phyloP scores from a whole-genome alignment of 2,113 vertebrate genomes.

The Bos javanicus region DNA sequence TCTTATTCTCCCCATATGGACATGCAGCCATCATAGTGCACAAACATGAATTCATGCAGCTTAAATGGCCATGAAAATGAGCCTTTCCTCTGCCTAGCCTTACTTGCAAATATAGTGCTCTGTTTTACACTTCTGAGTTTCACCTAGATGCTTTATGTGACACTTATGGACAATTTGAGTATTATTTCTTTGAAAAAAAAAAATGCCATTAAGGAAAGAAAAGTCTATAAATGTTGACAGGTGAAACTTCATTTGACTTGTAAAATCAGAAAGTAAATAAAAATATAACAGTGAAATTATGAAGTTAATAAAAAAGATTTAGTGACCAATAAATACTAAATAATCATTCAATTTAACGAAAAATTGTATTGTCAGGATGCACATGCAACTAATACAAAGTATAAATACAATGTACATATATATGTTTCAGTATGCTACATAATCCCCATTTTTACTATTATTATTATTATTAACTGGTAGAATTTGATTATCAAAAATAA shows the following conservation, averaged over 20 bases:
- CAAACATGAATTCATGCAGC: not conserved
- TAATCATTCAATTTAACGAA: not conserved
- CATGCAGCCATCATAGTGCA: not conserved
- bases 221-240: not conserved
- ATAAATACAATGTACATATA: no score
- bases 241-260: not conserved
- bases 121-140: not conserved
- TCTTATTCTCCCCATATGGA: not conserved
- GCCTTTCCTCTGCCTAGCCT: not conserved
- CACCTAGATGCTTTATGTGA: not conserved
- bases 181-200: not conserved
- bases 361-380: not conserved
- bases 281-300: not conserved
- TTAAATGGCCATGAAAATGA: not conserved
- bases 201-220: not conserved
- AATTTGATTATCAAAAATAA: not conserved
- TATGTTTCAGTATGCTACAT: not conserved
- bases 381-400: not conserved
- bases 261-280: not conserved
- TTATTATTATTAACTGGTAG: not conserved
- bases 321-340: not conserved
- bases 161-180: not conserved
- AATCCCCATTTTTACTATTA: not conserved
- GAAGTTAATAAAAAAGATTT: not conserved
- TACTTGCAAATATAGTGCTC: not conserved